These are phyloP conservation scores for Sula dactylatra DNA, from an alignment of 2,113 vertebrate genomes.

Conservation along the genomic window DNA sequence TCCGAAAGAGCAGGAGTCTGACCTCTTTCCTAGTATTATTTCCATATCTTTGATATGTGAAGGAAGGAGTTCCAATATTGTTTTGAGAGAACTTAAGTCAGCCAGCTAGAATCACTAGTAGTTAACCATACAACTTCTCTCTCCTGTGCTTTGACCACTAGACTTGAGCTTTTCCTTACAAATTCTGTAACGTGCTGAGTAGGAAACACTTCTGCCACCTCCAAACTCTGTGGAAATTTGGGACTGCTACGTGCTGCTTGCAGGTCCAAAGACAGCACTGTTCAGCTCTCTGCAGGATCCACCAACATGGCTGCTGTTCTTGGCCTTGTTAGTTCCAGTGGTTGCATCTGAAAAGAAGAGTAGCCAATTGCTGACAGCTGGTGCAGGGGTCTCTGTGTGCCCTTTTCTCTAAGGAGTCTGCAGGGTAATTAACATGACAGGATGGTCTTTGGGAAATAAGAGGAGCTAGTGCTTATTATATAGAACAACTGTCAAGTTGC, in stretches of 20 bases:
- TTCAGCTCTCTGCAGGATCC: background rate
- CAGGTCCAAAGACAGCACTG: background rate
- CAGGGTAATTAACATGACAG: slow-evolving; percentile 48
- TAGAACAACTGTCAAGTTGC: slow-evolving; percentile 13
- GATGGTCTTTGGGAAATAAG: slow-evolving; percentile 20
- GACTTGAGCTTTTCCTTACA: background rate
- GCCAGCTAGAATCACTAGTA: background rate
- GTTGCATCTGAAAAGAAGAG: slow-evolving; percentile 5
- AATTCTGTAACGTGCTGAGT: background rate
- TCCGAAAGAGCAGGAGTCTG: background rate
- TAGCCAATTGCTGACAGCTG: slow-evolving; percentile 46
- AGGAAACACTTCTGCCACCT: background rate
- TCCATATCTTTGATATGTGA: background rate
- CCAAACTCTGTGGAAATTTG: background rate
- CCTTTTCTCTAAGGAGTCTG: slow-evolving; percentile 25
- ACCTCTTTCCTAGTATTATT: background rate
- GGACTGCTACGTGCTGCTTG: background rate
- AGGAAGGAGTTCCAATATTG: background rate
- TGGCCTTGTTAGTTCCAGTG: slow-evolving; percentile 37
- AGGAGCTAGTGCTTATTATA: background rate
- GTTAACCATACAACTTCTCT: background rate
- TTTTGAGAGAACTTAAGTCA: background rate
- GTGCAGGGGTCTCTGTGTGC: slow-evolving; percentile 1
- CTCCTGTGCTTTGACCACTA: background rate
- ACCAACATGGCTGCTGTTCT: background rate